Evolutionary conservation across 2,888 invertebrate genomes (phyloP).

Genomic region (Ypsolopha sequella): DNA sequence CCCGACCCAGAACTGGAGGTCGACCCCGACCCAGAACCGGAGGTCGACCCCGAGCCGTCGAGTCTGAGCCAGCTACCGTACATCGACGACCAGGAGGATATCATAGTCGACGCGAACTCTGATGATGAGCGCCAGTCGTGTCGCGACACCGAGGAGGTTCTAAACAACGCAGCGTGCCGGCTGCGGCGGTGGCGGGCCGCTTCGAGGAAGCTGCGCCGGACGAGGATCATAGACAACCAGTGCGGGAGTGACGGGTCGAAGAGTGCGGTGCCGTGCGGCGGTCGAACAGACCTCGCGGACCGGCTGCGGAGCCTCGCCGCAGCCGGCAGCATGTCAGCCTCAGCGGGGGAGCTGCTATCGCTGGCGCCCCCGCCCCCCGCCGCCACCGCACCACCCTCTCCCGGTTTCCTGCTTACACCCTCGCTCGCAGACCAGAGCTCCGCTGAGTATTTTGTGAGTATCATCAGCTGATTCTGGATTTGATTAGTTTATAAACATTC

Average conservation of each 20-base stretch:
- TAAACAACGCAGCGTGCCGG: conserved; percentile 58
- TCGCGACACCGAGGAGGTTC: conserved; percentile 46
- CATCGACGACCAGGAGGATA: conserved; percentile 45
- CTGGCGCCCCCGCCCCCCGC: conserved; percentile 59
- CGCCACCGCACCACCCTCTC: conserved; percentile 63
- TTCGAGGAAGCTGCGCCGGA: conserved; percentile 60
- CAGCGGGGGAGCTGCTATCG: conserved; percentile 54
- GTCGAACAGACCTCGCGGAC: conserved; percentile 58
- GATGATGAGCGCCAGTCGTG: conserved; percentile 39
- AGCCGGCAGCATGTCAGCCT: conserved; percentile 56
- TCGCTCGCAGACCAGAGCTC: conserved; percentile 57
- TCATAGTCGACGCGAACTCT: conserved; percentile 32
- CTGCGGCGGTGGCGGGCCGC: conserved; percentile 64
- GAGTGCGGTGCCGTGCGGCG: conserved; percentile 26
- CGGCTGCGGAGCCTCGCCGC: conserved; percentile 56
- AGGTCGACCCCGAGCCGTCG: conserved; percentile 29
- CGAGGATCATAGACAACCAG: conserved; percentile 60
- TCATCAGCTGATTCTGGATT: not conserved
- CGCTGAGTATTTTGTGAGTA: conserved; percentile 56
- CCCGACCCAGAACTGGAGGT: not conserved
- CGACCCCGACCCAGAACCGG: not conserved
- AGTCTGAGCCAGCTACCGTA: conserved; percentile 38
- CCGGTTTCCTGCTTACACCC: conserved; percentile 53
- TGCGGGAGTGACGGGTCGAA: conserved; percentile 38
- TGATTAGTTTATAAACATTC: no score